Base-by-base conservation (phyloP, 2,888 invertebrate genomes). In the Arrhopalites spinosus region DNA sequence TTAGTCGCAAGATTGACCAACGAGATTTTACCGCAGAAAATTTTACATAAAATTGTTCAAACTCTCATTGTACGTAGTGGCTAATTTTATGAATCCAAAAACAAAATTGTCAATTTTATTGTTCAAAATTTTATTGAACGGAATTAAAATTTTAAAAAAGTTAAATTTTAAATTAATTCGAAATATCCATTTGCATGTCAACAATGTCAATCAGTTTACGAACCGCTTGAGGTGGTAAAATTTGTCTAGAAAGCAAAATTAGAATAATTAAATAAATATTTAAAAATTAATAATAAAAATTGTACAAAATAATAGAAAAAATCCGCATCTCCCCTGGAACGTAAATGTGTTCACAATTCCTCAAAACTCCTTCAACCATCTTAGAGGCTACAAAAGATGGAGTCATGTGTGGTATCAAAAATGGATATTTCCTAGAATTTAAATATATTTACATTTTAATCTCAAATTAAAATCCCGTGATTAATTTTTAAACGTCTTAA, bases 261-360 rank as follows among this genome's bases (percentile, higher is more conserved):
- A 53, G 15, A 8, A 17, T 17, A 20, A 2, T 8, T 20, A 53
- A 20, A 20, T 17, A 53, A 45, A 20, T 53, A 20, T 53, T 53
- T 20, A 53, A 8, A 8, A 20, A 53, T 8, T 53, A 53, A 8
- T 53, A 53, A 8, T 8, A 5, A 53, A 8, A 17, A 8, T 20
- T 53, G 53, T 53, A 69, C 68, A 69, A 11, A 50, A 69, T 27
- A n/a, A 27, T 25, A 25, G 36, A 50, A 45, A 29, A 25, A 1
- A 69, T 3, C 13, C 68, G 8, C 1, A 47, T 11, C 13, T 69
- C 47, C 13, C 68, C 29, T 11, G 68, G 68, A 50, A 23, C 23
- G 17, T 50, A 69, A 20, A 69, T 69, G 45, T 69, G 50, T 23
- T 69, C 68, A 23, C 50, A 50, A 17, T 69, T 69, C 15, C 25